Base-by-base conservation (phyloP, 2,888 invertebrate genomes). In the Melipona beecheii region DNA sequence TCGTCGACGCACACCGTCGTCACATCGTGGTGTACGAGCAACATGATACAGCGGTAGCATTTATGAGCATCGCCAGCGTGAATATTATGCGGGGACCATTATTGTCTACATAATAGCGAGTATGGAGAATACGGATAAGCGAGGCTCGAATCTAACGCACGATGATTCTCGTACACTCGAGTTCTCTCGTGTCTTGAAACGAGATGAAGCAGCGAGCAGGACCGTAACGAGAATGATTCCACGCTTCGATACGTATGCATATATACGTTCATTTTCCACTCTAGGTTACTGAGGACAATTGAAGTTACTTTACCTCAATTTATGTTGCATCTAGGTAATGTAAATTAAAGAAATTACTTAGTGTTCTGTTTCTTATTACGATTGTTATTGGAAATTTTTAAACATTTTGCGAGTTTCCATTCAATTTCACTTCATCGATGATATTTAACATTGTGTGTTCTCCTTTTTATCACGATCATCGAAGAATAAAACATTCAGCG, bases 51-150 rank as follows among this genome's bases (percentile, higher is more conserved):
- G 91, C 93, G 90, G 94, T 93, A 94, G 93, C 94, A 91, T 94
- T 94, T 93, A 94, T 90, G 92, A 90, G 90, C 92, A 91, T 90
- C 87, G 90, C 91, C 90, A 90, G 92, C 92, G 92, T 93, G 94
- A 94, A 94, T 94, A 94, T 94, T 94, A 94, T 93, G 93, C 92
- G 87, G 87, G 87, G 88, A 92, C 92, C 93, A 93, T 94, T 93
- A 93, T 92, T 92, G 92, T 93, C 92, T 91, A 92, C 92, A 92
- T 93, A 93, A 94, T 93, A 92, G 92, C 89, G 86, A 90, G 88
- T 90, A 91, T 86, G 89, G 85, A 83, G 85, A 87, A 90, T 83
- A 88, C 87, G 91, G 91, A 92, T 87, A 90, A 90, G 90, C 85
- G 86, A 83, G 78, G 85, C 83, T 86, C 75, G 79, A 75, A 83